Percentiles rank a stretch among this genome's conserved stretches.
Evolutionary conservation across 2,797 vertebrate species (phyloP).

Genomic region (Arctocebus calabarensis): DNA sequence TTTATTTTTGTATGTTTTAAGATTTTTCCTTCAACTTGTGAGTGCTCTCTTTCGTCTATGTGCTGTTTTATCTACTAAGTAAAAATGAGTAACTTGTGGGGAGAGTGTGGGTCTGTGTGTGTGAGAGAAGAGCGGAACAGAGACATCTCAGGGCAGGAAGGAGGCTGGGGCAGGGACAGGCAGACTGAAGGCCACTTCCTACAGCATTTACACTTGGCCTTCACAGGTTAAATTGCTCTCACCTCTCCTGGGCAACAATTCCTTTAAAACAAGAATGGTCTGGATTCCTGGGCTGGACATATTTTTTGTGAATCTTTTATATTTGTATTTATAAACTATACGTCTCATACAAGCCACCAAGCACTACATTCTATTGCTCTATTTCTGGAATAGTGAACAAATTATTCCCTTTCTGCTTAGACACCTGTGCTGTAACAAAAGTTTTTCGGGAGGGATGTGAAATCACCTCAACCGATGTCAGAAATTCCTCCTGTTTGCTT

Average conservation of each 20-base stretch:
- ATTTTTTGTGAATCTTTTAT: neutral
- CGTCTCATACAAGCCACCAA: neutral
- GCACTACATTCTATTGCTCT: neutral
- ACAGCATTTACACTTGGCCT: neutral
- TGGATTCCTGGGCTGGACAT: neutral
- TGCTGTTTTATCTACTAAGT: neutral
- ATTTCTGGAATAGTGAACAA: slow-evolving; percentile 14
- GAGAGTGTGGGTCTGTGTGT: neutral
- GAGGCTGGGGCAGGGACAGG: neutral
- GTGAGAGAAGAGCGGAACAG: neutral
- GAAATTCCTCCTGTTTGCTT: neutral
- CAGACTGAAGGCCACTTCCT: neutral
- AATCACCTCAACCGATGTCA: slow-evolving; percentile 24
- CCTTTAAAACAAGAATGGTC: slow-evolving; percentile 2
- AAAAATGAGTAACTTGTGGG: neutral
- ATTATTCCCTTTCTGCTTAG: neutral
- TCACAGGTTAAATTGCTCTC: neutral
- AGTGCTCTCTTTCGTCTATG: neutral
- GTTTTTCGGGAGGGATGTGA: neutral
- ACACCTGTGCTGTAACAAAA: neutral
- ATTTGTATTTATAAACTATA: slow-evolving; percentile 40
- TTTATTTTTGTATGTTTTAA: slow-evolving; percentile 49
- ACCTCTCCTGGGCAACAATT: neutral
- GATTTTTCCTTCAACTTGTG: slow-evolving; percentile 20
- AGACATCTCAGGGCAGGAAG: neutral